Conservation (phyloP, 2,888 invertebrate species). For the Choristoneura rosaceana region DNA sequence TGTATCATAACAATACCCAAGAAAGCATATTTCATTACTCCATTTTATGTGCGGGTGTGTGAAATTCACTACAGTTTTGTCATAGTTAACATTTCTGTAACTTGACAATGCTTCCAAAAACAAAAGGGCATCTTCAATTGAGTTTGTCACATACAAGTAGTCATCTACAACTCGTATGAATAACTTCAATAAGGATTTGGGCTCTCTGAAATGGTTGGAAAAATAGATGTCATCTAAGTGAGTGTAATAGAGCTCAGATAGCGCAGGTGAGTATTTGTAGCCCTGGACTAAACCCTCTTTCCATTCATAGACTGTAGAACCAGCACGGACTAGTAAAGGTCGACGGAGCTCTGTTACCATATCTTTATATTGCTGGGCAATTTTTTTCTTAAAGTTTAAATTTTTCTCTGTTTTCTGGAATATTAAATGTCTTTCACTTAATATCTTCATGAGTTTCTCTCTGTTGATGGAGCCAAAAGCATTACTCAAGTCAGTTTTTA, state of each 20-base stretch:
- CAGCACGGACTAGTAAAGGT: slow-evolving; percentile 73
- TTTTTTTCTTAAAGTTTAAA: slow-evolving; percentile 60
- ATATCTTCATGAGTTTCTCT: slow-evolving; percentile 65
- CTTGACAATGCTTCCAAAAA: slow-evolving; percentile 71
- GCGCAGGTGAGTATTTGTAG: slow-evolving; percentile 79
- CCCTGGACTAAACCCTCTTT: slow-evolving; percentile 78
- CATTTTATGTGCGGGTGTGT: slow-evolving; percentile 58
- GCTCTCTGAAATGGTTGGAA: slow-evolving; percentile 53
- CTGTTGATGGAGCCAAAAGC: slow-evolving; percentile 80
- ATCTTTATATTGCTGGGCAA: slow-evolving; percentile 67
- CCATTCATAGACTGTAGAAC: slow-evolving; percentile 80
- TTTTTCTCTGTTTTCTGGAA: slow-evolving; percentile 64
- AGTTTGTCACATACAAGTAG: slow-evolving; percentile 77
- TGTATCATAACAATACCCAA: slow-evolving; percentile 76
- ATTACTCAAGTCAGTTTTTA: slow-evolving; percentile 79
- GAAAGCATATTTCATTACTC: slow-evolving; percentile 68
- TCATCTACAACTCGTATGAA: slow-evolving; percentile 80
- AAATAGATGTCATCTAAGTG: slow-evolving; percentile 72
- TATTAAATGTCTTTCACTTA: slow-evolving; percentile 60
- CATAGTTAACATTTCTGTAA: slow-evolving; percentile 75
- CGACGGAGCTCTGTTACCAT: slow-evolving; percentile 67
- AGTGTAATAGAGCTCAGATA: slow-evolving; percentile 78
- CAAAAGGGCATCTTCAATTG: slow-evolving; percentile 64
- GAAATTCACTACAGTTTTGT: slow-evolving; percentile 77
- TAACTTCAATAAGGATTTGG: slow-evolving; percentile 58